Conservation (phyloP, 37 sponge, comb jelly and placozoan genomes). For the Halisarca cf. caerulea region DNA sequence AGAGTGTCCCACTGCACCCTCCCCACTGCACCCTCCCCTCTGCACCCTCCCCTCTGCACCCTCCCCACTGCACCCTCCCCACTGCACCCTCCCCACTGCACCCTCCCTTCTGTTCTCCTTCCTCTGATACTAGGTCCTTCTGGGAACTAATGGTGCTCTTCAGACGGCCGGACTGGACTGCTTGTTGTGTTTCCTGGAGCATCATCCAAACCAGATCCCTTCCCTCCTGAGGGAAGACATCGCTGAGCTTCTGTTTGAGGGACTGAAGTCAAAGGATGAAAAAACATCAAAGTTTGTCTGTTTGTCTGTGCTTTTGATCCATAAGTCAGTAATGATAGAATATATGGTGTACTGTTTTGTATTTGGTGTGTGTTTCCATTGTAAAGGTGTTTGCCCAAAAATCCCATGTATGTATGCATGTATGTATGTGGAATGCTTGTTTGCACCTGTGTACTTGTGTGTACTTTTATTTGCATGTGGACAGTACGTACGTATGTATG, state of each 20-base stretch:
- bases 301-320: background rate
- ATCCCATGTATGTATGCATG: too few species aligned
- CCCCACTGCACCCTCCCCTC: too few species aligned
- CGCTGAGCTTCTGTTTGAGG: slow-evolving; percentile 78
- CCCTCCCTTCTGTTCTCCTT: background rate
- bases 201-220: slow-evolving; percentile 36
- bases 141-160: slow-evolving; percentile 50
- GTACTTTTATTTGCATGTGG: too few species aligned
- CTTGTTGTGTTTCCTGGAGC: slow-evolving; percentile 44
- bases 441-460: too few species aligned
- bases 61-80: too few species aligned
- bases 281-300: slow-evolving; percentile 29
- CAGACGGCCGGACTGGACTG: slow-evolving; percentile 68
- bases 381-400: too few species aligned
- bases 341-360: background rate
- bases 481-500: too few species aligned
- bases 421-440: too few species aligned
- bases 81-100: background rate
- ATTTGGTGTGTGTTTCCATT: too few species aligned
- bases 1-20: too few species aligned
- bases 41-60: too few species aligned
- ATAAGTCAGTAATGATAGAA: background rate
- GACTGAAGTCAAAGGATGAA: slow-evolving; percentile 60
- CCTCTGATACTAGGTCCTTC: slow-evolving; percentile 47
- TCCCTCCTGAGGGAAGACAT: slow-evolving; percentile 63